Evolutionary conservation across 2,113 vertebrate species (phyloP), one percentile per base, ranked within the genome.

Genomic region (Gymnocephalus cernua): DNA sequence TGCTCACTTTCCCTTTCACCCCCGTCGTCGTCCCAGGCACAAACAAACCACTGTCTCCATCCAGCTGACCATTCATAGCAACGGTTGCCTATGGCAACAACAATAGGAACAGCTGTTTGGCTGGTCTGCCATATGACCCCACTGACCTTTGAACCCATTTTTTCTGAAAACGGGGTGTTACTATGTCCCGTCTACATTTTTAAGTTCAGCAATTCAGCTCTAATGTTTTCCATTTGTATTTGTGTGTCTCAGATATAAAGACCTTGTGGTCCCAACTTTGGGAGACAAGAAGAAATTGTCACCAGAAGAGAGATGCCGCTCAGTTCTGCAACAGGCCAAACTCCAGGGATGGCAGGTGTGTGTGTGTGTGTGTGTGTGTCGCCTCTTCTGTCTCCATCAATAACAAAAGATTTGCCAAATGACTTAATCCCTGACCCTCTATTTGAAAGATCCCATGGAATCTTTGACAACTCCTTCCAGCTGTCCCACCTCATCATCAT

Each of bases 311-410:
- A 95, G 93, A 86, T 99, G 98, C 68, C 95, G 88, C 61, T 94
- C 93, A 38, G 90, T 98, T 80, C 96, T 99, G 75, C 97, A 96
- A 74, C 95, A 95, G 72, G 97, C 95, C 84, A 96, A 96, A 89
- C 94, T 99, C 72, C 97, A 97, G 79, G 98, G 97, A 88, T 99
- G 98, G 97, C 97, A 99, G 97, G 98, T 99, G 89, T 96, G 90
- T 92, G 95, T 95, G 84, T 98, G 89, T 96, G 90, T 92, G 97
- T 97, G 83, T 96, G 83, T 89, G 95, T 95, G 80, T 54, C 68
- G 18, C 77, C 41, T 65, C 74, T 89, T 89, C 67, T 18, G 82
- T 85, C 81, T 79, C 76, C 68, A 81, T 86, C 85, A 51, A 73
- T 77, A 89, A 91, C 91, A 93, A 91, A 91, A 88, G 86, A 92